These are phyloP conservation scores for Sycon ciliatum DNA, from an alignment of 37 sponge, comb jelly and placozoan genomes.

Conservation along the genomic window DNA sequence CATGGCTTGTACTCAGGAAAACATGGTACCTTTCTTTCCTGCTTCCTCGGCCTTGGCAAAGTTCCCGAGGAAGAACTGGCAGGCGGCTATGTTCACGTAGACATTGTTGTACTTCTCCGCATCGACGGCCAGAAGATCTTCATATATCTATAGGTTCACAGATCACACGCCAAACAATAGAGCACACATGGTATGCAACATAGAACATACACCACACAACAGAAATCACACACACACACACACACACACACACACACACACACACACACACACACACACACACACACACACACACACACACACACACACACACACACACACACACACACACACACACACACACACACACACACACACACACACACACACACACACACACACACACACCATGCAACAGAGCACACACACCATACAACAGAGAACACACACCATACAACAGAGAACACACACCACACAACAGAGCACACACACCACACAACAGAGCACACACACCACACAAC, in stretches of 20 bases:
- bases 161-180: background rate
- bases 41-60: constrained; percentile 71
- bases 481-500: too few species aligned
- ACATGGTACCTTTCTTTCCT: constrained; percentile 49
- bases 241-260: background rate
- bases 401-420: too few species aligned
- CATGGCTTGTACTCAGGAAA: too few species aligned
- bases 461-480: too few species aligned
- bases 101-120: background rate
- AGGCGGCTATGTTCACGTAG: constrained; percentile 57
- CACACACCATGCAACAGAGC: too few species aligned
- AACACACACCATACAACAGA: too few species aligned
- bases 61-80: constrained; percentile 94
- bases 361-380: constrained; percentile 5
- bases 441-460: too few species aligned
- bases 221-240: background rate
- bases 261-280: background rate
- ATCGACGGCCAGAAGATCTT: background rate
- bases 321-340: constrained; percentile 5
- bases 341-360: constrained; percentile 5
- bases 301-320: constrained; percentile 5
- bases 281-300: background rate
- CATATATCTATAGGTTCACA: background rate
- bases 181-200: background rate
- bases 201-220: background rate